These are phyloP conservation scores for Tursiops truncatus DNA, from an alignment of 2,113 vertebrate species.

Conservation along the genomic window DNA sequence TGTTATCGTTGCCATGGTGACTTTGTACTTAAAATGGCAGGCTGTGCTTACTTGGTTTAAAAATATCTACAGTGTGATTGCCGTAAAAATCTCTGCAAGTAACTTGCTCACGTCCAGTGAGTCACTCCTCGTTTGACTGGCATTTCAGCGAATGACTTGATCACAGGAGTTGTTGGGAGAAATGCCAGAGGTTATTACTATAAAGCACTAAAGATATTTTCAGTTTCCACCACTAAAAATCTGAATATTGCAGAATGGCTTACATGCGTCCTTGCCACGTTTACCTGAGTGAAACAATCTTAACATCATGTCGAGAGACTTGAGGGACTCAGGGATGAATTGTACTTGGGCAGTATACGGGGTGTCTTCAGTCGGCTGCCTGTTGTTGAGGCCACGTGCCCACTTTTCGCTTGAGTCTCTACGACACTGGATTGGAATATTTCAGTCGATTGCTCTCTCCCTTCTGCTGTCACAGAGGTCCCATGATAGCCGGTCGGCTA, in stretches of 20 bases:
- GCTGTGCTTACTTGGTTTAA: conserved; percentile 34
- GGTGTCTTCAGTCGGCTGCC: background rate
- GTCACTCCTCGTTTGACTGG: background rate
- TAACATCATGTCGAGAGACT: background rate
- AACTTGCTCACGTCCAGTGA: conserved; percentile 4
- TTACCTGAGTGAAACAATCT: background rate
- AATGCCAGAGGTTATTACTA: background rate
- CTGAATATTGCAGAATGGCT: background rate
- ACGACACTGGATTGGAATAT: background rate
- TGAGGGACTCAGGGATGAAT: background rate
- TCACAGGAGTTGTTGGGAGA: conserved; percentile 13
- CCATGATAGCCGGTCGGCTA: background rate
- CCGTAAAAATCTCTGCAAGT: conserved; percentile 22
- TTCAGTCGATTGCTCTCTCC: background rate
- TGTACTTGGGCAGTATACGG: background rate
- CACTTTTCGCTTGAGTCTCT: background rate
- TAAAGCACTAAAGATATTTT: background rate
- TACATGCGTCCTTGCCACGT: background rate
- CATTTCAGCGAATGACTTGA: background rate
- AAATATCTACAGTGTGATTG: conserved; percentile 45
- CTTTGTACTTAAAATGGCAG: conserved; percentile 56
- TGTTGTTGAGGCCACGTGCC: background rate
- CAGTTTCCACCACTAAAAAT: background rate
- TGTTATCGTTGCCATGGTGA: conserved; percentile 57
- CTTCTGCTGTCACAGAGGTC: background rate